Percentiles rank a stretch among this genome's conserved stretches.
Evolutionary conservation across 2,113 vertebrate species (phyloP).

Genomic region (Cairina moschata): DNA sequence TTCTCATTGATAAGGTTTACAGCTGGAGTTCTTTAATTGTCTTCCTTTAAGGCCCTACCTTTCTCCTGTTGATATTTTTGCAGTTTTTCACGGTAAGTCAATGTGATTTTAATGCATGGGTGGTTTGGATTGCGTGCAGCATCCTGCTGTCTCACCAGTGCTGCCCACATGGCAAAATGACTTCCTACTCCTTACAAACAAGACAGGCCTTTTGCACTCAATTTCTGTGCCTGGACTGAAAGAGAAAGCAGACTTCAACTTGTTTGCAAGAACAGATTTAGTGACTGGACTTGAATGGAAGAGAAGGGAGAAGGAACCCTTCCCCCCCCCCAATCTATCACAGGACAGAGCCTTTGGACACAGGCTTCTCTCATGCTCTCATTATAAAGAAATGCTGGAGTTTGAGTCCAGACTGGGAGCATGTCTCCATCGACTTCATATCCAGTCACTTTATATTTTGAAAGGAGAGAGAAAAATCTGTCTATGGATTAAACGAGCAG

Average conservation of each 20-base stretch:
- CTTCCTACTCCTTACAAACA: not conserved
- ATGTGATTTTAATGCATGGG: not conserved
- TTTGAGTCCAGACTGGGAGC: not conserved
- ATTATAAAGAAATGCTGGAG: not conserved
- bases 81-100: not conserved
- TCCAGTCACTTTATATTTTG: not conserved
- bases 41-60: not conserved
- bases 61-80: not conserved
- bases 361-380: not conserved
- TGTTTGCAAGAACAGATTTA: not conserved
- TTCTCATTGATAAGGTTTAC: not conserved
- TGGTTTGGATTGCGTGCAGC: not conserved
- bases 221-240: not conserved
- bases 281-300: not conserved
- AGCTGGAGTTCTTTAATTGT: not conserved
- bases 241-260: not conserved
- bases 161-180: not conserved
- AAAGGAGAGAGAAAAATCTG: not conserved
- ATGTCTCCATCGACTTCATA: not conserved
- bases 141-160: not conserved
- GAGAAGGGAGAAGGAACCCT: not conserved
- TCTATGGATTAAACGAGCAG: not conserved
- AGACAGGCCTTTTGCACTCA: not conserved
- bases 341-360: not conserved
- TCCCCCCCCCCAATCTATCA: not conserved